Base-by-base conservation (phyloP, 2,113 vertebrate genomes). In the Malurus alboscapulatus region DNA sequence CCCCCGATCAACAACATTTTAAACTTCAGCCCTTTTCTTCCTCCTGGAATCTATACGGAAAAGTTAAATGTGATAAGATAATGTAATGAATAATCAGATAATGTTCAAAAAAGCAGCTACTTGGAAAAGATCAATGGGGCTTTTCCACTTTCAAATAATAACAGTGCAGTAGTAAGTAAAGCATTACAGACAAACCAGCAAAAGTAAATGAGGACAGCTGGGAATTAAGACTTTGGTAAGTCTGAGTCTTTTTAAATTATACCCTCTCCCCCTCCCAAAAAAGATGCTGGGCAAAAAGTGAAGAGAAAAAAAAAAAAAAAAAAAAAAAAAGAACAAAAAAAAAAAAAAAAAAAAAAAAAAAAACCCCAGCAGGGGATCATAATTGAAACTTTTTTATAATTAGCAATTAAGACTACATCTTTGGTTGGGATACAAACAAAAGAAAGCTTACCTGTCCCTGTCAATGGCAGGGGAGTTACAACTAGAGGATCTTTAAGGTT, bases 221-320 rank as follows among this genome's bases (percentile, higher is more conserved):
- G 29, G 10, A 22, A 75, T 1, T 65, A 12, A 81, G 45, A 40
- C 9, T n/a, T 57, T 4, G 3, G 20, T 10, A 65, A 54, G 7
- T 27, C 17, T 18, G 7, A 25, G 26, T 7, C 7, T 54, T 40
- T 17, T 57, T 12, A 21, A 79, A 29, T 32, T 65, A 40, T 12
- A 34, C 36, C 4, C 19, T 7, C 13, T 5, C 3, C 5, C 7
- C 5, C 2, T 3, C 17, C 8, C 2, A 3, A 3, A 63, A n/a
- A n/a, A n/a, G n/a, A n/a, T n/a, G n/a, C n/a, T n/a, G n/a, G n/a
- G n/a, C n/a, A n/a, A n/a, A n/a, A n/a, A n/a, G n/a, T n/a, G n/a
- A n/a, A n/a, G n/a, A n/a, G n/a, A n/a, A n/a, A n/a, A n/a, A n/a
- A n/a, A n/a, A n/a, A n/a, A n/a, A n/a, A n/a, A n/a, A n/a, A n/a